Conservation (phyloP, 2,888 invertebrate genomes). For the Metacarcinus magister region DNA sequence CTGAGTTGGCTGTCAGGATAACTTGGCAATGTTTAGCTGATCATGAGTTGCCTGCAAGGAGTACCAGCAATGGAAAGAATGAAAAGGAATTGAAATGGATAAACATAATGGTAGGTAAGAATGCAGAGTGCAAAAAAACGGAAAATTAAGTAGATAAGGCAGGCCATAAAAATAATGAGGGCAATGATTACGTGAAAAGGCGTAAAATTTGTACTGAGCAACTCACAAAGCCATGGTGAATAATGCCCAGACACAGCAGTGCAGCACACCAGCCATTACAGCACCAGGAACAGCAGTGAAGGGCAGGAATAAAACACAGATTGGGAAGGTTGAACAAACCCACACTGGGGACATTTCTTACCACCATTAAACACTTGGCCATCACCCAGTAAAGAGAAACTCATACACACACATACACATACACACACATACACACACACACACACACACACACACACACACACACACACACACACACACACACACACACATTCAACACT, state of each 20-base stretch:
- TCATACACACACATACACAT: not conserved
- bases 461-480: not conserved
- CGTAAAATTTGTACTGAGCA: not conserved
- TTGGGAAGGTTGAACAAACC: slow-evolving; percentile 49
- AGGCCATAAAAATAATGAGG: not conserved
- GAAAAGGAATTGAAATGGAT: not conserved
- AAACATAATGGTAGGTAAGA: not conserved
- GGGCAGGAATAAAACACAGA: slow-evolving; percentile 45
- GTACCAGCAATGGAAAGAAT: not conserved
- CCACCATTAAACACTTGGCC: not conserved
- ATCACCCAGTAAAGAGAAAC: slow-evolving; percentile 29
- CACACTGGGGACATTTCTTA: slow-evolving; percentile 49
- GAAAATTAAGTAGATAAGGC: not conserved
- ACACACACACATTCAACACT: not conserved
- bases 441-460: not conserved
- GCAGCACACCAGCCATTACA: not conserved
- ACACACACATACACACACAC: not conserved
- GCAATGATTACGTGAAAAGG: not conserved
- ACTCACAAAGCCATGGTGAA: slow-evolving; percentile 27
- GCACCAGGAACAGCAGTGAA: slow-evolving; percentile 29
- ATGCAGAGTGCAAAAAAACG: not conserved
- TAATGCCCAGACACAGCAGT: slow-evolving; percentile 4
- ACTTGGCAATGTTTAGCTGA: not conserved
- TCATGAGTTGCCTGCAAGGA: not conserved
- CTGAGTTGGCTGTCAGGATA: not conserved